A percentile compares a stretch with the other conserved stretches of the same genome.
Conservation (phyloP, 2,113 vertebrate species). For the Nyctibius bracteatus region DNA sequence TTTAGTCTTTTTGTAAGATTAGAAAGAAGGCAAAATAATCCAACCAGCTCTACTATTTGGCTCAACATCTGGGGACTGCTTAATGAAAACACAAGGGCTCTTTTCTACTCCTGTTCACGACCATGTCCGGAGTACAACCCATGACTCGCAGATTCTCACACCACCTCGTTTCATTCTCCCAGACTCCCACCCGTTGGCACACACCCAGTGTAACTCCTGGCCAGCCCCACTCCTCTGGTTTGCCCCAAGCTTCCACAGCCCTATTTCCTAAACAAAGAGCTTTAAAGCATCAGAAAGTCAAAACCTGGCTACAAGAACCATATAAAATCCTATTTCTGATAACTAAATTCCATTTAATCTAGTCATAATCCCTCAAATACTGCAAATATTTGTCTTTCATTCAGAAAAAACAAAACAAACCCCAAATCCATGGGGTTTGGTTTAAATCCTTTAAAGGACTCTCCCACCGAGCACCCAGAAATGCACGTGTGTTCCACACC, state of each 20-base stretch:
- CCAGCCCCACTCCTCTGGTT: background rate
- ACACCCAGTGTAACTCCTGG: accelerated
- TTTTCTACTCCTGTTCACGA: background rate
- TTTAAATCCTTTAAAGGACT: background rate
- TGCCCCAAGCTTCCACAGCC: background rate
- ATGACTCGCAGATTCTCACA: accelerated
- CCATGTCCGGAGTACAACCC: accelerated
- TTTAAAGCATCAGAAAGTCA: slow-evolving; percentile 15
- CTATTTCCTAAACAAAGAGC: background rate
- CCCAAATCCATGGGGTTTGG: background rate
- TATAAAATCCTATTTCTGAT: slow-evolving; percentile 20
- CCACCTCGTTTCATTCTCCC: accelerated
- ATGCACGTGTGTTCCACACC: accelerated
- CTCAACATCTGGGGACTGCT: background rate
- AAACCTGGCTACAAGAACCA: background rate
- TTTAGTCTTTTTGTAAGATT: slow-evolving; percentile 14
- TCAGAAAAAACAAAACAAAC: background rate
- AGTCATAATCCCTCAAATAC: slow-evolving; percentile 25
- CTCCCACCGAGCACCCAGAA: background rate
- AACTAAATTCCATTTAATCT: slow-evolving; percentile 35
- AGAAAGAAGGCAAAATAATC: slow-evolving; percentile 6
- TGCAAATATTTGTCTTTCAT: background rate
- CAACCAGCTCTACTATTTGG: background rate
- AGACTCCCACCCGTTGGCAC: background rate
- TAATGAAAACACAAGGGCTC: background rate